Evolutionary conservation across 2,888 invertebrate genomes (phyloP).

Genomic region (Aphelenchoides bicaudatus): DNA sequence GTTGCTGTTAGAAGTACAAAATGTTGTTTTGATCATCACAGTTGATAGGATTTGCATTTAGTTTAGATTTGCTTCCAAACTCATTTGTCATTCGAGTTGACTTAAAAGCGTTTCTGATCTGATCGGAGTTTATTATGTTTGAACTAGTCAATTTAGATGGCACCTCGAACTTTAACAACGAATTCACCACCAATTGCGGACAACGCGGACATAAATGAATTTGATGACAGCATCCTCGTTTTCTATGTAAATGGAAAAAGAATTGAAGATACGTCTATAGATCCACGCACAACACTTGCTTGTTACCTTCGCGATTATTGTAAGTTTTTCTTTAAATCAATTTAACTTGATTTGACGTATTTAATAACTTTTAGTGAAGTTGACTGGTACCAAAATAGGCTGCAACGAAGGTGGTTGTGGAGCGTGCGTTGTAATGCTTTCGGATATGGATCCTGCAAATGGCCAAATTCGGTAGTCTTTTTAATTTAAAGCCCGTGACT

Average conservation of each 20-base stretch:
- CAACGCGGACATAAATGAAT: neutral
- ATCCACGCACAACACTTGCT: constrained; percentile 53
- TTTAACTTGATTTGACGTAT: neutral
- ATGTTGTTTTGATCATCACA: too few relatives aligned
- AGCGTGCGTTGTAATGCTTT: constrained; percentile 62
- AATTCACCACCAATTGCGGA: too few relatives aligned
- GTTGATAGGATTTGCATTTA: too few relatives aligned
- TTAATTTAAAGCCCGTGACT: neutral
- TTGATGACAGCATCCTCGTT: constrained; percentile 29
- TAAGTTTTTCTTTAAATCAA: constrained; percentile 23
- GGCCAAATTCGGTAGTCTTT: constrained; percentile 35
- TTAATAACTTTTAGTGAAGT: constrained; percentile 37
- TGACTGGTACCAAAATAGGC: constrained; percentile 62
- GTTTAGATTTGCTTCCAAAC: too few relatives aligned
- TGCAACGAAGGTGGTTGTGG: constrained; percentile 65
- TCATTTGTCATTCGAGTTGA: too few relatives aligned
- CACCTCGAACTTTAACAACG: too few relatives aligned
- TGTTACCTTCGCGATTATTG: constrained; percentile 50
- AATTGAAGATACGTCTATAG: constrained; percentile 46
- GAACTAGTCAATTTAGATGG: too few relatives aligned
- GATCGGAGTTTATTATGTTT: too few relatives aligned
- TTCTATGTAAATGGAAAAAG: constrained; percentile 57
- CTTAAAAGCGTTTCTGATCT: too few relatives aligned
- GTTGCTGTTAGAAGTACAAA: too few relatives aligned
- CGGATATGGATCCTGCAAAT: constrained; percentile 42